Percentiles rank a stretch among this genome's conserved stretches.
These are phyloP conservation scores for Paracyclopina nana DNA, from an alignment of 1,140 invertebrate genomes.

Conservation along the genomic window DNA sequence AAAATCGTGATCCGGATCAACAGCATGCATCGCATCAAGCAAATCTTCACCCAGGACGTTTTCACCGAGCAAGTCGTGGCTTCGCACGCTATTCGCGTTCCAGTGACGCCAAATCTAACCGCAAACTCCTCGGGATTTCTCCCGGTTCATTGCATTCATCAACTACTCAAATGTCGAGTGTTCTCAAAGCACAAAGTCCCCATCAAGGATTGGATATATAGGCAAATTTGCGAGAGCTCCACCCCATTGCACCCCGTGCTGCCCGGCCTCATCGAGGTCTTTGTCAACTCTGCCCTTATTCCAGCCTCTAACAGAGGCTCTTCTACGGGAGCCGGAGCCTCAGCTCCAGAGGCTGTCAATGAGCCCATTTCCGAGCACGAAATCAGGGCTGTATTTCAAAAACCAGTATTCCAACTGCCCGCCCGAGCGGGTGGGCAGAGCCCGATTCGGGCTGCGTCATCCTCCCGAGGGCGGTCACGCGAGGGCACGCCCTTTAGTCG, in stretches of 20 bases:
- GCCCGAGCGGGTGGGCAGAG: neutral
- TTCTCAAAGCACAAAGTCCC: conserved; percentile 90
- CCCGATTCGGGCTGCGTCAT: neutral
- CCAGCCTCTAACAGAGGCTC: conserved; percentile 26
- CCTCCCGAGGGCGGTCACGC: neutral
- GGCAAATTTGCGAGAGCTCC: conserved; percentile 63
- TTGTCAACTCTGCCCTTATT: conserved; percentile 75
- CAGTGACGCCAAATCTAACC: conserved; percentile 71
- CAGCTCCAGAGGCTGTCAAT: conserved; percentile 45
- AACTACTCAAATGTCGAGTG: conserved; percentile 75
- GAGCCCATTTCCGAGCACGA: conserved; percentile 78
- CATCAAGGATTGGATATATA: conserved; percentile 83
- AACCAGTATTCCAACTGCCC: conserved; percentile 20
- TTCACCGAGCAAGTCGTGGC: conserved; percentile 95
- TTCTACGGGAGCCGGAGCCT: conserved; percentile 11
- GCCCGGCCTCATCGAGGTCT: conserved; percentile 80
- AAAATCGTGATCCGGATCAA: conserved; percentile 77
- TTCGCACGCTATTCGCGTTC: conserved; percentile 81
- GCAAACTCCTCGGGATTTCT: conserved; percentile 74
- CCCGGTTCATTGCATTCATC: conserved; percentile 92
- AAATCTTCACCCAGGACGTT: conserved; percentile 88
- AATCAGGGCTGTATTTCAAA: conserved; percentile 53
- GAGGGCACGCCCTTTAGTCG: neutral
- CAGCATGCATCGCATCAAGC: conserved; percentile 71
- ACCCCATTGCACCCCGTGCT: conserved; percentile 78